Evolutionary conservation across 2,113 vertebrate species (phyloP).

Genomic region (Parus major): DNA sequence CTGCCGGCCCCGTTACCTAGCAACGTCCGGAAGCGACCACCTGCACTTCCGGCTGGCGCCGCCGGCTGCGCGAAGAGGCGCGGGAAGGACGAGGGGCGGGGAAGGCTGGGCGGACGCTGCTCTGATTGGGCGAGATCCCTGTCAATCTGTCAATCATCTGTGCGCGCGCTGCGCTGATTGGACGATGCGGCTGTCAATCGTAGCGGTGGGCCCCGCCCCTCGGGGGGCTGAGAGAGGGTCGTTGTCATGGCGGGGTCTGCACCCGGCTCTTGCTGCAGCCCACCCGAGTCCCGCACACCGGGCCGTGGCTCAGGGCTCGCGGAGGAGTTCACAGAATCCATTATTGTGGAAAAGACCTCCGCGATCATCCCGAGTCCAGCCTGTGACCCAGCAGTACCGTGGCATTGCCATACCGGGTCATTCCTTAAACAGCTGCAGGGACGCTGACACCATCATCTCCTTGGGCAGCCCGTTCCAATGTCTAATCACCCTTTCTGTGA

Average conservation of each 20-base stretch:
- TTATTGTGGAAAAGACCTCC: neutral
- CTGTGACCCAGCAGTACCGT: too few species aligned
- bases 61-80: fast-evolving
- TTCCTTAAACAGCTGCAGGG: neutral
- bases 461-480: neutral
- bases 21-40: neutral
- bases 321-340: neutral
- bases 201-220: fast-evolving
- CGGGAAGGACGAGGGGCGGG: neutral
- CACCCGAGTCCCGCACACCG: fast-evolving
- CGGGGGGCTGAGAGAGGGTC: fast-evolving
- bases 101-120: fast-evolving
- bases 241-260: fast-evolving
- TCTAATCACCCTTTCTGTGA: too few species aligned
- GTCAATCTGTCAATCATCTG: neutral
- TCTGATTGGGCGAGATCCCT: fast-evolving
- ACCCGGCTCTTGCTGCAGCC: fast-evolving
- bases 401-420: neutral
- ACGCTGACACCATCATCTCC: neutral
- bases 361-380: neutral
- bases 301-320: fast-evolving
- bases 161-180: fast-evolving
- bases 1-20: fast-evolving
- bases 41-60: neutral
- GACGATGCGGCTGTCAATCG: fast-evolving